Evolutionary conservation across 2,797 vertebrate genomes (phyloP).

Genomic region (Champsocephalus esox): DNA sequence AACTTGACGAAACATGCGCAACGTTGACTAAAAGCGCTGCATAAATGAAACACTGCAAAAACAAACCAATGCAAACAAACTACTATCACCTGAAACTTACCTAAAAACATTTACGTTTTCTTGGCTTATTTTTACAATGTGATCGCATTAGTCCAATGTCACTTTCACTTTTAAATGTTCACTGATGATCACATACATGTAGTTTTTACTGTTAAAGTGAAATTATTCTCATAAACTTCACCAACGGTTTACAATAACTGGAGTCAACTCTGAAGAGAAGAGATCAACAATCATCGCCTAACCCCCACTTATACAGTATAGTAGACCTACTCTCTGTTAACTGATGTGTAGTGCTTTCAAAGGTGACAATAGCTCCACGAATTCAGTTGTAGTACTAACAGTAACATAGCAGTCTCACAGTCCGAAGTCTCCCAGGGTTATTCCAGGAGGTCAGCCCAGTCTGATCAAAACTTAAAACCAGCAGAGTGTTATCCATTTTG

Average conservation of each 20-base stretch:
- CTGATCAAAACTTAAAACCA: constrained; percentile 25
- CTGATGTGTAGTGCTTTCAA: background rate
- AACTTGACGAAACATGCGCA: too few relatives aligned
- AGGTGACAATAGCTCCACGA: constrained; percentile 1
- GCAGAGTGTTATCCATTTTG: background rate
- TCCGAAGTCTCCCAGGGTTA: background rate
- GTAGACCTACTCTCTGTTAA: background rate
- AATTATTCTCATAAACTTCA: background rate
- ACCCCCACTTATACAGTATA: background rate
- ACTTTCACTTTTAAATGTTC: background rate
- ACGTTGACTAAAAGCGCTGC: too few relatives aligned
- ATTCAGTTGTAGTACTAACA: constrained; percentile 4
- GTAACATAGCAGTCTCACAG: constrained; percentile 6
- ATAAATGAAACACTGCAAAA: too few relatives aligned
- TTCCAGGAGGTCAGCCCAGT: constrained; percentile 11
- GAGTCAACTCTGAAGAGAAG: background rate
- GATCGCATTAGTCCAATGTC: too few relatives aligned
- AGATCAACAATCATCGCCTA: background rate
- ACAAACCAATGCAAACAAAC: too few relatives aligned
- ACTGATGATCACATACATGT: background rate
- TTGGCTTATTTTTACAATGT: too few relatives aligned
- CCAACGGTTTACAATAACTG: background rate
- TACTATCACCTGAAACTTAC: too few relatives aligned
- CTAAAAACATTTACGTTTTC: too few relatives aligned
- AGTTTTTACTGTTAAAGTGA: background rate